Evolutionary conservation across 2,113 vertebrate species (phyloP), one percentile per base, ranked within the genome.

Genomic region (Cygnus buccinator): DNA sequence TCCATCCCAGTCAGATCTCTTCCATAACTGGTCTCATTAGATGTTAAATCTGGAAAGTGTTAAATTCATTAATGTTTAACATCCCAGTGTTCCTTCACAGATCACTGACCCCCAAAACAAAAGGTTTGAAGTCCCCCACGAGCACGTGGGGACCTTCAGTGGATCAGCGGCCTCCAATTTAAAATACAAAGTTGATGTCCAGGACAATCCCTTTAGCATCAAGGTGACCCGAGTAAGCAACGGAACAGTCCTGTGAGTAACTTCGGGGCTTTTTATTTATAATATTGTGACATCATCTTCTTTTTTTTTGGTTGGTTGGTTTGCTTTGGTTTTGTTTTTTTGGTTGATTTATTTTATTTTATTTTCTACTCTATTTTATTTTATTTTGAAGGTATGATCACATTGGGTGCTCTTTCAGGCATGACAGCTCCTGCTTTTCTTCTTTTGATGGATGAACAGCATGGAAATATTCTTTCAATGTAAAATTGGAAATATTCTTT

Each of bases 121-220:
- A n/a, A 97, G 99, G 93, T 99, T 98, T 52, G 99, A 99, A 97
- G 98, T 99, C 50, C 98, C 98, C 46, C 99, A 99, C 87, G 98
- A 99, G 48, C 97, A 98, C 22, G 91, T 98, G 41, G 35, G 76
- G 62, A 78, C 71, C 7, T 98, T 98, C 87, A 70, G 16, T 20
- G 98, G 89, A 22, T 43, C 96, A 1, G 86, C 94, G 10, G 93
- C 96, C 22, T 95, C 84, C 48, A 61, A 97, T 13, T 93, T 98
- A 70, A 94, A 97, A 33, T 97, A 98, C 61, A 87, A 93, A 5
- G 79, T 99, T 10, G 54, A 97, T 10, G 72, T 99, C 72, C 94
- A 72, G 57, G 7, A 97, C 4, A 94, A 98, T 3, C 98, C 98
- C n/a, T 99, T 99, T 89, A 98, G 98, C 77, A 96, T 99, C 35